Percentiles rank a stretch among this genome's conserved stretches.
Conservation (phyloP, 2,113 vertebrate genomes). For the Elachura formosa region DNA sequence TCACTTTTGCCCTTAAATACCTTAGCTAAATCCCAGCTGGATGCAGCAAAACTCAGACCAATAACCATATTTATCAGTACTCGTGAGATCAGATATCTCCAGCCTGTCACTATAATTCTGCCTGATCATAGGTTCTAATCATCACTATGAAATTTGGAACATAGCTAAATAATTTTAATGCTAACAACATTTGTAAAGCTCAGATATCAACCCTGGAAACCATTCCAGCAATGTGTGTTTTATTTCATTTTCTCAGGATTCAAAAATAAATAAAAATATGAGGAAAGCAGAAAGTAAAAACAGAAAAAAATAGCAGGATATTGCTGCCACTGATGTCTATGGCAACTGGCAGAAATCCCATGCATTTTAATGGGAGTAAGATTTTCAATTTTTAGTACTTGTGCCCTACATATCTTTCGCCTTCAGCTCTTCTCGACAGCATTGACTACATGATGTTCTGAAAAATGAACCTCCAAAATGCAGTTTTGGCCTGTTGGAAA, state of each 20-base stretch:
- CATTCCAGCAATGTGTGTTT: neutral
- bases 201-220: neutral
- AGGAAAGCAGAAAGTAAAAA: constrained; percentile 9
- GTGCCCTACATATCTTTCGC: constrained; percentile 48
- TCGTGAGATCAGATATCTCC: neutral
- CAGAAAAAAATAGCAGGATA: constrained; percentile 13
- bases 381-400: constrained; percentile 59
- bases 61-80: neutral
- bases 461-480: constrained; percentile 31
- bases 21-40: neutral
- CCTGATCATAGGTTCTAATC: neutral
- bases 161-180: neutral
- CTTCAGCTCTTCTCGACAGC: constrained; percentile 20
- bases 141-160: neutral
- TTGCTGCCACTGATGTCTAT: constrained; percentile 49
- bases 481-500: constrained; percentile 36
- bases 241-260: neutral
- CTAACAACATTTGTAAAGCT: neutral
- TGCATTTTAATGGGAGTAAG: constrained; percentile 42
- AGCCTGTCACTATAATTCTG: neutral
- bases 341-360: constrained; percentile 55
- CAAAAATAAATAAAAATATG: constrained; percentile 9
- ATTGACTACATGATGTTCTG: constrained; percentile 34
- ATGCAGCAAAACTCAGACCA: neutral
- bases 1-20: neutral